These are phyloP conservation scores for Nymphalis urticae DNA, from an alignment of 2,888 invertebrate genomes.

Conservation along the genomic window DNA sequence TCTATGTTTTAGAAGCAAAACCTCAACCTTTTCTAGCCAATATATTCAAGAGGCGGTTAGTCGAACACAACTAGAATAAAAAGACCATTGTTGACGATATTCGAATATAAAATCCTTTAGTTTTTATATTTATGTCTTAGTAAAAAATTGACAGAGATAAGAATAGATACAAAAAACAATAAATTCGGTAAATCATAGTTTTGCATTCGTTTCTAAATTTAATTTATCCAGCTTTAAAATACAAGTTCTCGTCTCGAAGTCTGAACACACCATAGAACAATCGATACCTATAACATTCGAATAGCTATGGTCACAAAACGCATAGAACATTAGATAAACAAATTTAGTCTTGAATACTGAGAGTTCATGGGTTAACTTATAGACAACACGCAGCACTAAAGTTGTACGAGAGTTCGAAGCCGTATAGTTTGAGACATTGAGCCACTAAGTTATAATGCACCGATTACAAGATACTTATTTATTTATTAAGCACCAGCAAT, in stretches of 20 bases:
- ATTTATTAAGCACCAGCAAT: neutral
- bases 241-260: neutral
- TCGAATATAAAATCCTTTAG: too few species aligned
- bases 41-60: too few species aligned
- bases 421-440: conserved; percentile 28
- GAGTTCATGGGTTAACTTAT: conserved; percentile 37
- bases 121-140: too few species aligned
- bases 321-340: conserved; percentile 35
- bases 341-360: conserved; percentile 31
- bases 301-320: conserved; percentile 18
- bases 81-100: too few species aligned
- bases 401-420: conserved; percentile 33
- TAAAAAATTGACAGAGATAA: too few species aligned
- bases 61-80: too few species aligned
- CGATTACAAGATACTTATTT: neutral
- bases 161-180: too few species aligned
- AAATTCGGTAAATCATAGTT: too few species aligned
- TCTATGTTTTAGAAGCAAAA: too few species aligned
- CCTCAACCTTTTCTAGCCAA: too few species aligned
- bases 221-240: neutral
- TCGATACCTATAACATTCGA: conserved; percentile 11
- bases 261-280: neutral
- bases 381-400: conserved; percentile 41
- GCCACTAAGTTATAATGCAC: neutral
- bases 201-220: neutral